Conservation (phyloP, 2,888 invertebrate species). For the Acleris sparsana region DNA sequence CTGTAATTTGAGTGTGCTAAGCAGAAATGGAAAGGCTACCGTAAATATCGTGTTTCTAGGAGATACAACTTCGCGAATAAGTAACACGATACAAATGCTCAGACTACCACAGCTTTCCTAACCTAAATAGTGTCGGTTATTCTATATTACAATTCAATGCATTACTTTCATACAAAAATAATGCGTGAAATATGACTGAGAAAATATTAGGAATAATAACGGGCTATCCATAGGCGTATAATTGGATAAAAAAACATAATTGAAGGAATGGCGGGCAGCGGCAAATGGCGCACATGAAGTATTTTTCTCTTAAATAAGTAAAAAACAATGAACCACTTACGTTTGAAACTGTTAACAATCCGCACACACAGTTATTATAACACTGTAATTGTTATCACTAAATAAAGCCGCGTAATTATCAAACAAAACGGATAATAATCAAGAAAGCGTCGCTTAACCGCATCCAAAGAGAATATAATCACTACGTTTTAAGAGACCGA, state of each 20-base stretch:
- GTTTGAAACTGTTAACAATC: slow-evolving; percentile 45
- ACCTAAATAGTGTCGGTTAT: slow-evolving; percentile 13
- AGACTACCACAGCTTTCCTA: slow-evolving; percentile 19
- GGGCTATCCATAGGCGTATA: slow-evolving; percentile 11
- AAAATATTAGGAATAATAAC: background rate
- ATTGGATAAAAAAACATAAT: slow-evolving; percentile 50
- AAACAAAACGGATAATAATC: slow-evolving; percentile 54
- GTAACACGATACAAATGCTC: slow-evolving; percentile 34
- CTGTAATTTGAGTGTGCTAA: slow-evolving; percentile 10
- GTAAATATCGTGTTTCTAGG: slow-evolving; percentile 35
- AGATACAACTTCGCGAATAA: slow-evolving; percentile 21
- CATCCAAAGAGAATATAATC: too few species aligned
- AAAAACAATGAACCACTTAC: slow-evolving; percentile 57
- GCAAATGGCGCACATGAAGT: slow-evolving; percentile 62
- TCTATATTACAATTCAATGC: background rate
- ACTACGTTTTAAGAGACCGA: too few species aligned
- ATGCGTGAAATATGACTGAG: background rate
- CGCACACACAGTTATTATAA: slow-evolving; percentile 48
- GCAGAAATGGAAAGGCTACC: slow-evolving; percentile 28
- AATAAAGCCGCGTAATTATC: slow-evolving; percentile 46
- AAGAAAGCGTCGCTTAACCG: slow-evolving; percentile 59
- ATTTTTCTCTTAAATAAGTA: slow-evolving; percentile 38
- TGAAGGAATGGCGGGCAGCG: slow-evolving; percentile 74
- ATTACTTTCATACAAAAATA: background rate
- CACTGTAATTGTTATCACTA: slow-evolving; percentile 54